Conservation (phyloP, 1,140 invertebrate genomes). For the Tachypleus tridentatus region DNA sequence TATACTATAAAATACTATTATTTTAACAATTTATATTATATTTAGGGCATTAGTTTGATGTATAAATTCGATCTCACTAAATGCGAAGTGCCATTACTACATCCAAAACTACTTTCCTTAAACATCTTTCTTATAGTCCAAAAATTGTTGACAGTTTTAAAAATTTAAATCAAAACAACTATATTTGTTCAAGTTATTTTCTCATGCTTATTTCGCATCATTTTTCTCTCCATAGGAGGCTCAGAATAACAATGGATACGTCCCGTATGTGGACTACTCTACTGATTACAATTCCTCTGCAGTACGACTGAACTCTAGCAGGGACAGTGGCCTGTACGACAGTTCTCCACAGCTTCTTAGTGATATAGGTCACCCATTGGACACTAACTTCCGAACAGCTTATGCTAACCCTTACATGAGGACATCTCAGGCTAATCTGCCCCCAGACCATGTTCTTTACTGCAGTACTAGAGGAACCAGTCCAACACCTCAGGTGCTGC, state of each 20-base stretch:
- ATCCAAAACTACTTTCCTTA: too few relatives aligned
- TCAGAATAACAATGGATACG: conserved; percentile 74
- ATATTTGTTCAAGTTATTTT: too few relatives aligned
- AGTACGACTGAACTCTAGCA: conserved; percentile 32
- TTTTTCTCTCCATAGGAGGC: conserved; percentile 44
- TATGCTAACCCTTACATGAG: conserved; percentile 79
- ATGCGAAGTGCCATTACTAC: too few relatives aligned
- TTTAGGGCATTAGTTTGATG: too few relatives aligned
- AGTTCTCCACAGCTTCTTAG: conserved; percentile 35
- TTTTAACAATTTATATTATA: too few relatives aligned
- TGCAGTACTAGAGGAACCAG: conserved; percentile 30
- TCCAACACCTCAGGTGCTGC: too few relatives aligned
- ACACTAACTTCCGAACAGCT: conserved; percentile 70
- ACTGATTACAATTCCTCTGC: conserved; percentile 68
- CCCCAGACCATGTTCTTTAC: conserved; percentile 30
- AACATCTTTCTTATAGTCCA: too few relatives aligned
- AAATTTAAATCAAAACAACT: too few relatives aligned
- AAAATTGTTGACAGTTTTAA: too few relatives aligned
- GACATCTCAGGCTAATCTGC: conserved; percentile 39
- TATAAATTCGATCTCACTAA: too few relatives aligned
- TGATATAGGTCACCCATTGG: conserved; percentile 28
- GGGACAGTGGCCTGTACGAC: conserved; percentile 41
- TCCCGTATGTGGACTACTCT: conserved; percentile 73
- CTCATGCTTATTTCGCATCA: too few relatives aligned
- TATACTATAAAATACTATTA: too few relatives aligned